Evolutionary conservation across 2,888 invertebrate genomes (phyloP), one percentile per base, ranked within the genome.

Genomic region (Heliconius erato): DNA sequence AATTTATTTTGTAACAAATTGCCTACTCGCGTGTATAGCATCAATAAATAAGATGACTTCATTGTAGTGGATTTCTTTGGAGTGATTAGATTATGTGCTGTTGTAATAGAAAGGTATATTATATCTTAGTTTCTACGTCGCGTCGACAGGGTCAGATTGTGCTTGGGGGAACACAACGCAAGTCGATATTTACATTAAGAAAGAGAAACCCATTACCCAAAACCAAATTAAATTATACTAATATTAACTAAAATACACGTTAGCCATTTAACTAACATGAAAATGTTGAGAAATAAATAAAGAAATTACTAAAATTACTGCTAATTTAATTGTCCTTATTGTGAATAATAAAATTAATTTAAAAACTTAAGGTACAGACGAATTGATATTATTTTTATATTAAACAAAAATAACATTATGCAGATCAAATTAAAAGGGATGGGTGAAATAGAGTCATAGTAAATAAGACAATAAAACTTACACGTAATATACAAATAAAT

Each of bases 31-130:
- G 91, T 91, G 54, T 93, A 93, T 92, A 93, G 92, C 92, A 90
- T 94, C 92, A 95, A 95, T 95, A 95, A 94, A 95, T 95, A 94
- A 93, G 91, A 92, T 93, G 93, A 94, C 93, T 94, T 94, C 89
- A 91, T 93, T 91, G 89, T 90, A 68, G 91, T 92, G 92, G 91
- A 91, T 92, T 89, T 93, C 94, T 94, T 94, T 94, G 90, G 91
- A 90, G 88, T 86, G 86, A 74, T 83, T 81, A 83, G 81, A 80
- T 83, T 79, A 77, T 78, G 82, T 83, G 79, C 81, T 68, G 68
- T 68, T 74, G 65, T 74, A 79, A 78, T 78, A 65, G 79, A 79
- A 63, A 63, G n/a, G 40, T 63, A 76, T 40, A 76, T 63, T 76
- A 71, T 26, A 63, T n/a, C 76, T 78, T 79, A 76, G 49, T 28